Evolutionary conservation across 23 tunicate genomes (phyloP).

Genomic region (Trididemnum clinides): DNA sequence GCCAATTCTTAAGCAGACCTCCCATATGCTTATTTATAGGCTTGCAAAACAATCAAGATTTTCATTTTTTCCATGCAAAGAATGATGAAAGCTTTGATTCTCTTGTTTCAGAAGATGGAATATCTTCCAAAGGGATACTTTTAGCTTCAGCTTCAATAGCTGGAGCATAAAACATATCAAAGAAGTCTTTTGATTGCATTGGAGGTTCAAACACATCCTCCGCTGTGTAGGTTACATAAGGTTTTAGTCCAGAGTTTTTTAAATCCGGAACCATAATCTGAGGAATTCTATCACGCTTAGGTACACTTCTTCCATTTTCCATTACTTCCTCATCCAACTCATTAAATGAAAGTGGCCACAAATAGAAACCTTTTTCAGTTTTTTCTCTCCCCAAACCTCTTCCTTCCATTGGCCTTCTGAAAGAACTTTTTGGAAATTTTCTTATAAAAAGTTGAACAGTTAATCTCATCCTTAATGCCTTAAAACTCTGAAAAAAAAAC

Average conservation of each 20-base stretch:
- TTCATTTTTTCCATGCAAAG: too few species aligned
- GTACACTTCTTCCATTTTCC: constrained; percentile 64
- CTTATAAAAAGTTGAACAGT: constrained; percentile 17
- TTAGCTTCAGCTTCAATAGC: constrained; percentile 56
- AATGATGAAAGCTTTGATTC: too few species aligned
- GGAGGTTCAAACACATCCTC: constrained; percentile 67
- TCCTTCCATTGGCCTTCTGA: constrained; percentile 87
- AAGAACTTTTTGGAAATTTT: constrained; percentile 47
- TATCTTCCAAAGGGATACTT: constrained; percentile 55
- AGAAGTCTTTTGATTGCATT: constrained; percentile 67
- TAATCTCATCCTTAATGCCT: constrained; percentile 25
- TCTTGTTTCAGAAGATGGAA: too few species aligned
- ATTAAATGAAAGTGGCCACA: constrained; percentile 64
- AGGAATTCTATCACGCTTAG: constrained; percentile 70
- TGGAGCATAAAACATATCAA: constrained; percentile 83
- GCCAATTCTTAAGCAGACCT: too few species aligned
- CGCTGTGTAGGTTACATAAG: constrained; percentile 75
- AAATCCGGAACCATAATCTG: constrained; percentile 81
- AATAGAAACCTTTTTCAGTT: constrained; percentile 48
- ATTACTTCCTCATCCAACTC: constrained; percentile 74
- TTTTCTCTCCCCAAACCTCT: constrained; percentile 47
- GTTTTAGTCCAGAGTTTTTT: constrained; percentile 57
- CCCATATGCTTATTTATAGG: too few species aligned
- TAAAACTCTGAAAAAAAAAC: too few species aligned
- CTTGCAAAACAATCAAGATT: too few species aligned